Conservation (phyloP, 2,113 vertebrate species). For the Nansenia antarctica region DNA sequence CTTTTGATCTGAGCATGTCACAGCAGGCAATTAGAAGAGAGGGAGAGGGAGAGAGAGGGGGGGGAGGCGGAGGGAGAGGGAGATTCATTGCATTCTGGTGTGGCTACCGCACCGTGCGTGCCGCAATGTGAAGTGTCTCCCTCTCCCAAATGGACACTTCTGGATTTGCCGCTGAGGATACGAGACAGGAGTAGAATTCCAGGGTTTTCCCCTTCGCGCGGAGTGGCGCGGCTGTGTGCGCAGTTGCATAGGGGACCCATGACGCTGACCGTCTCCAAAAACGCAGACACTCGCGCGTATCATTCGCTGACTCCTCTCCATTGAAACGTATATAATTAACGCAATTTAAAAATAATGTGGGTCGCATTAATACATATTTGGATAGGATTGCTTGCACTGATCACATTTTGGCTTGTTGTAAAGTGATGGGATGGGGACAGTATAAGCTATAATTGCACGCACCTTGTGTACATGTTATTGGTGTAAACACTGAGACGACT, state of each 20-base stretch:
- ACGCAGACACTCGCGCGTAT: not conserved
- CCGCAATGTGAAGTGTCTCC: conserved; percentile 37
- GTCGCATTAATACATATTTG: not conserved
- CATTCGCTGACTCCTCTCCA: not conserved
- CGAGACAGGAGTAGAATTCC: conserved; percentile 39
- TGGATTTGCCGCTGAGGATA: conserved; percentile 63
- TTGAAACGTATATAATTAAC: too few relatives aligned
- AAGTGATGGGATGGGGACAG: not conserved
- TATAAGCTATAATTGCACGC: not conserved
- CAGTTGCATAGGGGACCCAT: not conserved
- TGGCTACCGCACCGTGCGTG: conserved; percentile 32
- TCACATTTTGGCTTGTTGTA: not conserved
- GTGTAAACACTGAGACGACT: not conserved
- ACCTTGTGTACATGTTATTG: not conserved
- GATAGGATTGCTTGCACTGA: too few relatives aligned
- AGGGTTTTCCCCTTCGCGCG: conserved; percentile 56
- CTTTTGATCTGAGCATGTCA: conserved; percentile 63
- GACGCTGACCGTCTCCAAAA: too few relatives aligned
- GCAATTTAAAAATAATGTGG: not conserved
- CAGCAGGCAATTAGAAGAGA: conserved; percentile 19
- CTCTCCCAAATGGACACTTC: conserved; percentile 47
- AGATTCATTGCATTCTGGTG: conserved; percentile 30
- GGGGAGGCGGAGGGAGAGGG: conserved; percentile 36
- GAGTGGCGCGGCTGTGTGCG: conserved; percentile 18
- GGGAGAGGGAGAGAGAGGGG: conserved; percentile 14